Evolutionary conservation across 2,888 invertebrate genomes (phyloP).

Genomic region (Chalcis sispes): DNA sequence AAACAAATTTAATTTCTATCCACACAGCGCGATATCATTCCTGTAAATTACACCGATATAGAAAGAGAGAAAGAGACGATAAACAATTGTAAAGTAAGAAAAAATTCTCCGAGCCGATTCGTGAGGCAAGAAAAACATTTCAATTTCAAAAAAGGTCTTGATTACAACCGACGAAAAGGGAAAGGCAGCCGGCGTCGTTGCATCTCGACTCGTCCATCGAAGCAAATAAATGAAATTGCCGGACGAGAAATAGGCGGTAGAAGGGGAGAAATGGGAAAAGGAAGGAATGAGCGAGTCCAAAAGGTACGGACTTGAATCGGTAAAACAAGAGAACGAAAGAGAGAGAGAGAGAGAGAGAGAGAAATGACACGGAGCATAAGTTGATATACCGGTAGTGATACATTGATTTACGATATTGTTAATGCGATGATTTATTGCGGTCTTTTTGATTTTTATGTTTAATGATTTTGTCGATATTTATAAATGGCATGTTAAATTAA

Average conservation of each 20-base stretch:
- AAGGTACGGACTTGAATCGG: background rate
- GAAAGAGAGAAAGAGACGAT: too few species aligned
- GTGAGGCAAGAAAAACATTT: conserved; percentile 46
- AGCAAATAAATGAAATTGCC: conserved; percentile 55
- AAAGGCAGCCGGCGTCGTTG: conserved; percentile 19
- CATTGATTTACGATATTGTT: conserved; percentile 42
- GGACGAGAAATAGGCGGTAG: conserved; percentile 11
- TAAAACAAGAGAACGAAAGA: background rate
- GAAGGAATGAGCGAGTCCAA: background rate
- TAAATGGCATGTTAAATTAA: too few species aligned
- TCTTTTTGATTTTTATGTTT: background rate
- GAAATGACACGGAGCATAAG: conserved; percentile 1
- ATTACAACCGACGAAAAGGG: conserved; percentile 48
- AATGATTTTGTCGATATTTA: too few species aligned
- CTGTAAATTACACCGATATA: conserved; percentile 13
- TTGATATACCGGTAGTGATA: conserved; percentile 14
- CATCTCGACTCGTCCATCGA: conserved; percentile 35
- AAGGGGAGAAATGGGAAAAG: conserved; percentile 5
- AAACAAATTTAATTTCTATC: conserved; percentile 31
- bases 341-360: conserved; percentile 16
- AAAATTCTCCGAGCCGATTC: conserved; percentile 25
- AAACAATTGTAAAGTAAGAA: conserved; percentile 39
- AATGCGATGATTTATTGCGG: conserved; percentile 26
- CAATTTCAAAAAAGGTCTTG: conserved; percentile 46
- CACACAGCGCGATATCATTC: background rate